A percentile compares a stretch with the other conserved stretches of the same genome.
Evolutionary conservation across 2,888 invertebrate species (phyloP).

Genomic region (Euplagia quadripunctaria): DNA sequence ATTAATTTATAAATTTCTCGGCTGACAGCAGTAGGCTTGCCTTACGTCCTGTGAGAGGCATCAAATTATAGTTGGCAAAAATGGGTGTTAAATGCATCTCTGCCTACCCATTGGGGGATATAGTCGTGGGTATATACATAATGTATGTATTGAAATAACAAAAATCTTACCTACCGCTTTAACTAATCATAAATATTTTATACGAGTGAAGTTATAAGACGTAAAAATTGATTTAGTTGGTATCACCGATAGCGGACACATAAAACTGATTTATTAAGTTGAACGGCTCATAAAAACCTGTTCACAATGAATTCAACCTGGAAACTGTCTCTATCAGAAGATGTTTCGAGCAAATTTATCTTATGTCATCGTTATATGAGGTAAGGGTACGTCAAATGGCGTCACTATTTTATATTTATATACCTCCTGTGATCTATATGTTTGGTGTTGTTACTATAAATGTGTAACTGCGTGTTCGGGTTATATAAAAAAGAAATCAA

Average conservation of each 20-base stretch:
- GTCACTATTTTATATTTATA: background rate
- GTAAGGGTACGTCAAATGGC: background rate
- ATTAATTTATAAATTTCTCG: too few species aligned
- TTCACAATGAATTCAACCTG: conserved; percentile 21
- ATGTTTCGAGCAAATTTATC: conserved; percentile 2
- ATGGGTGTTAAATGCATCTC: too few species aligned
- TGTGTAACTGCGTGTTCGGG: background rate
- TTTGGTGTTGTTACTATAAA: too few species aligned
- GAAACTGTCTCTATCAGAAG: conserved; percentile 17
- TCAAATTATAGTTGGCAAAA: too few species aligned
- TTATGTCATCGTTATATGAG: conserved; percentile 5
- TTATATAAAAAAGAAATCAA: background rate
- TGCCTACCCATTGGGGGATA: too few species aligned
- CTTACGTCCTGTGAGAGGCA: too few species aligned
- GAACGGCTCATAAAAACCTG: conserved; percentile 20
- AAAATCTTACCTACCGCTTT: background rate
- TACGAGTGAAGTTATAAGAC: conserved; percentile 25
- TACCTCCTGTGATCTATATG: background rate
- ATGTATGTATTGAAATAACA: too few species aligned
- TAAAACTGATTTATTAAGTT: conserved; percentile 36
- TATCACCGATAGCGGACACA: conserved; percentile 19
- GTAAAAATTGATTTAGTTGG: conserved; percentile 29
- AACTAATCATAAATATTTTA: conserved; percentile 28
- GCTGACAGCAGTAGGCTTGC: too few species aligned
- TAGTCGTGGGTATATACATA: too few species aligned